A percentile compares a stretch with the other conserved stretches of the same genome.
These are phyloP conservation scores for Heliconius charithonia DNA, from an alignment of 2,888 invertebrate species.

Conservation along the genomic window DNA sequence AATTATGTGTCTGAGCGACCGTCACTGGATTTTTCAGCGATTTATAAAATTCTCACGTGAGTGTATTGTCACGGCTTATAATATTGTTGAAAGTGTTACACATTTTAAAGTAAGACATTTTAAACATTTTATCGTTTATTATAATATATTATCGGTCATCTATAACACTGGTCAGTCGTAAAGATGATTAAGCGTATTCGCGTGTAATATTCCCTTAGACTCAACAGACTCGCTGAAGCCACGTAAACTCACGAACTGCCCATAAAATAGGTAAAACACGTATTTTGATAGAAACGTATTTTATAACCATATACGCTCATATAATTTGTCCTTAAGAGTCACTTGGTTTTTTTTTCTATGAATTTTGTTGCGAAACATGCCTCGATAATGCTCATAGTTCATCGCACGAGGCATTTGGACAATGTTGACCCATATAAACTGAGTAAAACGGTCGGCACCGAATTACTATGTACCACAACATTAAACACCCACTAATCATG, in stretches of 20 bases:
- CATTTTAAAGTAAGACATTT: background rate
- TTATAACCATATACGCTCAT: slow-evolving; percentile 41
- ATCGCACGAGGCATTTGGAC: slow-evolving; percentile 57
- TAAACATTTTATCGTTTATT: background rate
- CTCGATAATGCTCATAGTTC: slow-evolving; percentile 55
- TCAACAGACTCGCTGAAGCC: slow-evolving; percentile 31
- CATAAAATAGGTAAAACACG: slow-evolving; percentile 42
- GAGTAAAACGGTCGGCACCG: slow-evolving; percentile 49
- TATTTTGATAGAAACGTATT: slow-evolving; percentile 39
- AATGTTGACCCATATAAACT: slow-evolving; percentile 56
- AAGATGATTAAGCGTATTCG: slow-evolving; percentile 12
- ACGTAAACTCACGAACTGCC: slow-evolving; percentile 37
- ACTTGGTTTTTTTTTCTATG: slow-evolving; percentile 29
- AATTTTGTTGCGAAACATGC: slow-evolving; percentile 50
- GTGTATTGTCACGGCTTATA: slow-evolving; percentile 51
- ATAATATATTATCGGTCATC: slow-evolving; percentile 5
- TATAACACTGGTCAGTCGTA: slow-evolving; percentile 29
- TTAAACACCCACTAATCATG: slow-evolving; percentile 58
- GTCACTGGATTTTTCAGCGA: slow-evolving; percentile 59
- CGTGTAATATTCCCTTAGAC: slow-evolving; percentile 22
- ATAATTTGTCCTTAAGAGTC: slow-evolving; percentile 33
- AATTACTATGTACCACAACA: slow-evolving; percentile 59
- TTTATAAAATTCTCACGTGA: slow-evolving; percentile 62
- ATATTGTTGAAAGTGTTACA: background rate
- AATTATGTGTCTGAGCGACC: slow-evolving; percentile 68